These are phyloP conservation scores for Spialia ferax DNA, from an alignment of 2,888 invertebrate genomes.

Conservation along the genomic window DNA sequence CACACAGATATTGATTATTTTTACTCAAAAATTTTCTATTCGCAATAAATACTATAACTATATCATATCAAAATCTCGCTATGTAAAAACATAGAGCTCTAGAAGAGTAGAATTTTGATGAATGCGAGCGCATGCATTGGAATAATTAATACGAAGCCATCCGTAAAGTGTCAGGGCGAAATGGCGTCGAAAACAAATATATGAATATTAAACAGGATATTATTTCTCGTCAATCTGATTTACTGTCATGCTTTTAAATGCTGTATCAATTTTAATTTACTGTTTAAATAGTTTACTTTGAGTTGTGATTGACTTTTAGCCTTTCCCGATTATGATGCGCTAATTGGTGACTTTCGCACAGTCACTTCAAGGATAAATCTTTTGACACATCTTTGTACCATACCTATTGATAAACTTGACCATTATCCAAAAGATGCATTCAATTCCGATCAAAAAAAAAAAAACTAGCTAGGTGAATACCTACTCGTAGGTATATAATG, in stretches of 20 bases:
- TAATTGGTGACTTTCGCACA: constrained; percentile 16
- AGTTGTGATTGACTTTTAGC: constrained; percentile 9
- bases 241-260: constrained; percentile 49
- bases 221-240: constrained; percentile 61
- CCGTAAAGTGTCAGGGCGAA: constrained; percentile 70
- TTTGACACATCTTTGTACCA: too few relatives aligned
- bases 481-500: not conserved
- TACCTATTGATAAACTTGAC: too few relatives aligned
- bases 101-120: constrained; percentile 53
- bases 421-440: too few relatives aligned
- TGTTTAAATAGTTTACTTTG: constrained; percentile 24
- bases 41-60: not conserved
- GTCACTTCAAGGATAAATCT: not conserved
- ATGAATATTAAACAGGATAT: constrained; percentile 76
- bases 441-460: too few relatives aligned
- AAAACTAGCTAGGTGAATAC: too few relatives aligned
- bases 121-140: constrained; percentile 66
- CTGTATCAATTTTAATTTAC: constrained; percentile 33
- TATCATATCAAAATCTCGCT: constrained; percentile 36
- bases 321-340: constrained; percentile 17
- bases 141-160: constrained; percentile 74
- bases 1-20: not conserved
- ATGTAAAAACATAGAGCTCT: constrained; percentile 31
- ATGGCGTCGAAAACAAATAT: constrained; percentile 76
- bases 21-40: constrained; percentile 1